Base-by-base conservation (phyloP, 2,113 vertebrate genomes). In the Perognathus longimembris region DNA sequence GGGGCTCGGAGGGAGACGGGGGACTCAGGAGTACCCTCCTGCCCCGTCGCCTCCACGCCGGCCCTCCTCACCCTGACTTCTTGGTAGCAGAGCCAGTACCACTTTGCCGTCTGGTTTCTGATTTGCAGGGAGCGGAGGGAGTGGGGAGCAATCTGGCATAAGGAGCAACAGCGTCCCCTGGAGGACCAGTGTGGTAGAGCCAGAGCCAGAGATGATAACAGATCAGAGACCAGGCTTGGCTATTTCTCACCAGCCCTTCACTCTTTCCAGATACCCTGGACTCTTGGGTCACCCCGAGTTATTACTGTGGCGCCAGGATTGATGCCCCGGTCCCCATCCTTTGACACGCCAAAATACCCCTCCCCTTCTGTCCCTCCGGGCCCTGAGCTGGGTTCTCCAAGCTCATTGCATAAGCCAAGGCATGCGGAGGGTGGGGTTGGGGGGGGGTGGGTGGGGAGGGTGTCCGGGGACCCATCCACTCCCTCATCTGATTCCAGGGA, bases 1-100 rank as follows among this genome's bases (percentile, higher is more conserved):
- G n/a, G 59, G 67, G 26, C 38, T 2, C 3, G 12, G 32, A 36
- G 4, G 17, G 50, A 2, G 26, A 45, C 7, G 0, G 20, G 80
- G 15, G 70, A n/a, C 85, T 70, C 77, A 18, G 90, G 73, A 75
- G 2, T 34, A 54, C 50, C 50, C 14, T 54, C 50, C 14, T 54
- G 50, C 50, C 50, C 17, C 15, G 12, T 54, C 11, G 17, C 50
- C 15, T 54, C 50, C 14, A 15, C 17, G n/a, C n/a, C n/a, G n/a
- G n/a, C 45, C 45, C 45, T 45, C 38, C 91, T 92, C 86, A 82
- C 80, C 81, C 88, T 32, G 15, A 42, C 34, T 67, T 77, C 63
- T 91, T 34, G 78, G 85, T 9, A 21, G 4, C 88, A 20, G 26
- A 79, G 15, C 22, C 1, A 14, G 30, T 7, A 1, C 17, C 30